Conservation (phyloP, 2,113 vertebrate species). For the Lucifuga dentata region DNA sequence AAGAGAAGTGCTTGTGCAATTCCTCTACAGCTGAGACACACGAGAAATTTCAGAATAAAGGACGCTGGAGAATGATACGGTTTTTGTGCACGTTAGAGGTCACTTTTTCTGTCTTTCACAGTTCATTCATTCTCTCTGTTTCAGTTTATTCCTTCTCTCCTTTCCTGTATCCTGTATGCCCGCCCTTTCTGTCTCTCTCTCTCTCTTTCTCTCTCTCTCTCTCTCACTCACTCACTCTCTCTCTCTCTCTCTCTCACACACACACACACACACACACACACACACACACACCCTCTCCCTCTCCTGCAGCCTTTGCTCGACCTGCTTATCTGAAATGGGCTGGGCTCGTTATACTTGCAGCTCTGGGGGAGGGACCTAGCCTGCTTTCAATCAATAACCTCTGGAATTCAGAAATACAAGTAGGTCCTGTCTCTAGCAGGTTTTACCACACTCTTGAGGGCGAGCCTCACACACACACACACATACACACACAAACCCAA, state of each 20-base stretch:
- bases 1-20: conserved; percentile 48
- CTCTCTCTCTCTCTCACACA: conserved; percentile 14
- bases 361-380: conserved; percentile 77
- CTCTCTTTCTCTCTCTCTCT: conserved; percentile 24
- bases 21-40: conserved; percentile 65
- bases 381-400: conserved; percentile 87
- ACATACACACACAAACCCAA: conserved; percentile 55
- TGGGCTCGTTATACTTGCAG: conserved; percentile 72
- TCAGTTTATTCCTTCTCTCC: conserved; percentile 21
- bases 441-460: conserved; percentile 71
- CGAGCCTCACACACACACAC: too few species aligned
- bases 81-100: conserved; percentile 40
- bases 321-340: conserved; percentile 84
- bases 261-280: too few species aligned
- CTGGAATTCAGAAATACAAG: conserved; percentile 86
- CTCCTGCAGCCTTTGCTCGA: conserved; percentile 69
- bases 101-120: conserved; percentile 49
- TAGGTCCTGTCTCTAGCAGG: conserved; percentile 79
- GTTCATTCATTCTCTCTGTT: conserved; percentile 78
- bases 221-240: conserved; percentile 19
- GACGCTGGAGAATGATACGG: conserved; percentile 52
- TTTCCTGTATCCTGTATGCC: conserved; percentile 39
- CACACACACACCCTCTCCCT: conserved; percentile 18
- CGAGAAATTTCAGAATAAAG: conserved; percentile 61
- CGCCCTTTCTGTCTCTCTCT: conserved; percentile 13